A percentile compares a stretch with the other conserved stretches of the same genome.
Conservation (phyloP, 1,140 invertebrate genomes). For the Prorops nasuta region DNA sequence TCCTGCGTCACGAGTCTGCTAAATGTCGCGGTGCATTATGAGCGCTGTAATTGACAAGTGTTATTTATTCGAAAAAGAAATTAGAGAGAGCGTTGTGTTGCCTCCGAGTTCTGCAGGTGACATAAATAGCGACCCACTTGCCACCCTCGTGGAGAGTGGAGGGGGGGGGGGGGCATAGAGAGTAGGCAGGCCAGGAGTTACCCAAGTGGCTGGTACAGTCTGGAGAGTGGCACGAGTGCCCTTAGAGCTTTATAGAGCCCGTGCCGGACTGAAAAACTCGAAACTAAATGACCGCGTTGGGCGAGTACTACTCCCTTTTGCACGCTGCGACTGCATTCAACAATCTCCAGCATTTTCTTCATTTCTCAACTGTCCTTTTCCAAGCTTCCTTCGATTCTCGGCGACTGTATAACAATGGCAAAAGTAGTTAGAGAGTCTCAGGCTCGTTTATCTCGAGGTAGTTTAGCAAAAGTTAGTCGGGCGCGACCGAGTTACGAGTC, state of each 20-base stretch:
- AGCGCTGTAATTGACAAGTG: no score
- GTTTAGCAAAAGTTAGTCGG: slow-evolving; percentile 20
- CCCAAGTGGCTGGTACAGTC: not conserved
- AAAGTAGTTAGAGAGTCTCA: slow-evolving; percentile 17
- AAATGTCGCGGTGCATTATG: no score
- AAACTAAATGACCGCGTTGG: not conserved
- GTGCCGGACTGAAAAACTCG: no score
- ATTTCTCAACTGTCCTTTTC: slow-evolving; percentile 6
- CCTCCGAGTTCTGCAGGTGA: slow-evolving; percentile 21
- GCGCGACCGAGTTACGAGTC: no score
- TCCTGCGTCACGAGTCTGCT: no score
- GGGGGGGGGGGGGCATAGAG: no score
- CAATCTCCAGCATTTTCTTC: not conserved
- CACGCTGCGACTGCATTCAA: no score
- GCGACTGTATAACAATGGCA: slow-evolving; percentile 2
- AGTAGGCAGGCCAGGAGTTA: not conserved
- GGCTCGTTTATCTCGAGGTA: slow-evolving; percentile 25
- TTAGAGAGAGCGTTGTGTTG: no score
- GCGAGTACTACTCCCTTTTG: slow-evolving; percentile 2
- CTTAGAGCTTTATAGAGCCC: not conserved
- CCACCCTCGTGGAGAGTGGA: not conserved
- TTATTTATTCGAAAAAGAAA: no score
- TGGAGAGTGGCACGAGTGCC: not conserved
- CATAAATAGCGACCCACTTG: slow-evolving; percentile 27
- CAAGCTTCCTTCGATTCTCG: not conserved